Base-by-base conservation (phyloP, 2,888 invertebrate genomes). In the Drosophila fungiperda region DNA sequence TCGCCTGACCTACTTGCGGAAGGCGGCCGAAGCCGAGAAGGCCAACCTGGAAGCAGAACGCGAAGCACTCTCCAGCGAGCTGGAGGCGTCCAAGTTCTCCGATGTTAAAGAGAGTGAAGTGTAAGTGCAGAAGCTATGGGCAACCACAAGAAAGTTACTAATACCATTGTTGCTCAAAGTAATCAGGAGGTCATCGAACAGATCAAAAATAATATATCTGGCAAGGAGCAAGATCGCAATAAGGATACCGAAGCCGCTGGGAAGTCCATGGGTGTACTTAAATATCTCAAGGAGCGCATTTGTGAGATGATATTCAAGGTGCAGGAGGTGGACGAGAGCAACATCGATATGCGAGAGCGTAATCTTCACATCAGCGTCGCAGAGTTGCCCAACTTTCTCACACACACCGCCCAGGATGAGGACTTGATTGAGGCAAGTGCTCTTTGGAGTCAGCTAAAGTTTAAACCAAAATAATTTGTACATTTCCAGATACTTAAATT, bases 21-120 rank as follows among this genome's bases (percentile, higher is more conserved):
- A 94, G 78, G 95, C 95, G 11, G 96, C 96, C 0, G 97, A 97
- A 83, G 94, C 95, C 11, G 96, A 97, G 91, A 97, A 97, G 88
- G 94, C 95, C 38, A 94, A 94, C 50, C 89, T 97, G 70, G 97
- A 97, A 90, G 94, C 94, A 38, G 94, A 94, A 35, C 95, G 96
- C 73, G 95, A 96, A 20, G 93, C 94, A 0, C 94, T 97, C 45
- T 94, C 95, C 73, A 94, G 94, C 0, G 96, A 97, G 89, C 93
- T 97, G 60, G 97, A 97, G 85, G 95, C 95, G 3, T 96, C 95
- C 73, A 97, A 96, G 92, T 97, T 96, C 91, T 95, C 96, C 0
- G 96, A 97, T 79, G 96, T 96, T 15, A 96, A 96, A 92, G 96
- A 97, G 85, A 95, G 95, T 71, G 97, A 97, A 93, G 95, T 96